These are phyloP conservation scores for Cacoxenus indagator DNA, from an alignment of 2,888 invertebrate species.

Conservation along the genomic window DNA sequence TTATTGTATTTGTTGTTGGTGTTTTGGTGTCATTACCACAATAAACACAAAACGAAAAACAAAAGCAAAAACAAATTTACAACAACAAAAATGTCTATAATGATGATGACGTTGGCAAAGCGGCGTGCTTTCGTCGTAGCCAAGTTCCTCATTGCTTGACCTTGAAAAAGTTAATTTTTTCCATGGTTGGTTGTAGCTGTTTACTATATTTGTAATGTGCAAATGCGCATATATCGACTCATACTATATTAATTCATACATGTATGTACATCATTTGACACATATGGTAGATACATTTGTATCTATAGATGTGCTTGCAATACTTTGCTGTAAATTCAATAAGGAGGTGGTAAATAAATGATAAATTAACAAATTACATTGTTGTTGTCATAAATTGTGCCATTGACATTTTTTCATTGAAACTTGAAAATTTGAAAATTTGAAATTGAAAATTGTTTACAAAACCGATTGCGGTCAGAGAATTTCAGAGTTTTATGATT, in stretches of 20 bases:
- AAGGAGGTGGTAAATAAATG: no score
- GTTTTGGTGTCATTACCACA: no score
- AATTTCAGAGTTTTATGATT: no score
- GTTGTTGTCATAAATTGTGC: constrained; percentile 20
- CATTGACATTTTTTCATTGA: constrained; percentile 13
- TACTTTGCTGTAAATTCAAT: not conserved
- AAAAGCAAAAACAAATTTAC: constrained; percentile 32
- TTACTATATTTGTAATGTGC: constrained; percentile 35
- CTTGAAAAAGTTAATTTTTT: constrained; percentile 48
- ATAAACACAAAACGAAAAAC: constrained; percentile 28
- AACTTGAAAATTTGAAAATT: constrained; percentile 30
- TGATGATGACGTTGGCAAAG: not conserved
- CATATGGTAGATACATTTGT: not conserved
- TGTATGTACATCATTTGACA: no score
- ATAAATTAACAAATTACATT: constrained; percentile 1
- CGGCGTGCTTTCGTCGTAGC: constrained; percentile 36
- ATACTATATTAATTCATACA: not conserved
- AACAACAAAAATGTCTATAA: constrained; percentile 8
- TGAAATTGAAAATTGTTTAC: no score
- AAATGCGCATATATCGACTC: not conserved
- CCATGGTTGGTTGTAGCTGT: not conserved
- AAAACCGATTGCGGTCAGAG: no score
- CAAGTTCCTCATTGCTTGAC: constrained; percentile 65
- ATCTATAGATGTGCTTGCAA: not conserved
- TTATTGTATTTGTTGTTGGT: not conserved